These are phyloP conservation scores for Micropoecilia bifurca DNA, from an alignment of 2,797 vertebrate species.

Conservation along the genomic window DNA sequence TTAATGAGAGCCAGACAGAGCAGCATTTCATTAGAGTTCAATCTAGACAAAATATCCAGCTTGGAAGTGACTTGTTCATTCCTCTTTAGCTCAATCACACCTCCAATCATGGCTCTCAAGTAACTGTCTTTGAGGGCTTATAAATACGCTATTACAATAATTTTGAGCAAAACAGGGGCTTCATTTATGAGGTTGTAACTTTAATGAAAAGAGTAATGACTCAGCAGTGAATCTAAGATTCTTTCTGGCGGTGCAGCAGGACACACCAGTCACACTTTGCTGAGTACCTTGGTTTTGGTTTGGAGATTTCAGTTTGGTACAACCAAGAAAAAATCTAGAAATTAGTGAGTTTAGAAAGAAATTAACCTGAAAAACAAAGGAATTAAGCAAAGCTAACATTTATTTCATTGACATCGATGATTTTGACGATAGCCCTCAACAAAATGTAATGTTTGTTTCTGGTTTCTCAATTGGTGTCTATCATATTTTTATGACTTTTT, in stretches of 20 bases:
- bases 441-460: too few species aligned
- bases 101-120: background rate
- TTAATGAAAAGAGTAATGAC: background rate
- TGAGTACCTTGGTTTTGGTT: background rate
- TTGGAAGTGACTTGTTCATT: slow-evolving; percentile 11
- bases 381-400: background rate
- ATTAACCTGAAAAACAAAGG: background rate
- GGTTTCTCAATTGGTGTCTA: too few species aligned
- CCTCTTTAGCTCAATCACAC: background rate
- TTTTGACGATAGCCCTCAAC: too few species aligned
- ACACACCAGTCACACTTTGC: background rate
- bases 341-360: background rate
- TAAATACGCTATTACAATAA: background rate
- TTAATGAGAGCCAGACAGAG: slow-evolving; percentile 50
- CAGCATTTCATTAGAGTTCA: slow-evolving; percentile 18
- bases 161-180: background rate
- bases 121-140: background rate
- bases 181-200: background rate
- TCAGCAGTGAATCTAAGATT: background rate
- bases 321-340: background rate
- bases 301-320: background rate
- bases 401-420: too few species aligned
- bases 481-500: too few species aligned
- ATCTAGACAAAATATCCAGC: slow-evolving; percentile 22
- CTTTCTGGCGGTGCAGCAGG: background rate